phyloP scores from a whole-genome alignment of 2,797 vertebrate genomes.

The Tauraco hartlaubi region DNA sequence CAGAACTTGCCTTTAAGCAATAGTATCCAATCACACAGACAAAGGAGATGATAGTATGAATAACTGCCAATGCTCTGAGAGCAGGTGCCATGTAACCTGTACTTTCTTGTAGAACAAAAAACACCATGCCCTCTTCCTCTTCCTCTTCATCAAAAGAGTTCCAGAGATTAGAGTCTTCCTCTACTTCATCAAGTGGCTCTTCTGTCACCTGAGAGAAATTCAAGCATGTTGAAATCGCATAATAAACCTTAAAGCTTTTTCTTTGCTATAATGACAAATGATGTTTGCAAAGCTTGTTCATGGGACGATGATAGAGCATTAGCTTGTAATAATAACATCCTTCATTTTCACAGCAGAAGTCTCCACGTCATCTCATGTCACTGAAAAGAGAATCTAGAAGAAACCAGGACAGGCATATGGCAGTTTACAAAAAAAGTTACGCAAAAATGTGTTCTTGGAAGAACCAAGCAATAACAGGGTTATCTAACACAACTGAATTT shows the following conservation, averaged over 20 bases:
- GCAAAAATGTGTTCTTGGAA: not conserved
- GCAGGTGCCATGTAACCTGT: constrained; percentile 98
- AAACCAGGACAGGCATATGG: not conserved
- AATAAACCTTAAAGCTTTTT: not conserved
- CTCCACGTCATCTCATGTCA: not conserved
- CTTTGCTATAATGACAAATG: not conserved
- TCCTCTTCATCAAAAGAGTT: constrained; percentile 90
- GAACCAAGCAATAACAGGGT: not conserved
- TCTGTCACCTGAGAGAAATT: constrained; percentile 89
- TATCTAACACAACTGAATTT: not conserved
- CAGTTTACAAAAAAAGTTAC: not conserved
- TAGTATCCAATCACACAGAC: constrained; percentile 98
- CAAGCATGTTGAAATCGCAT: not conserved
- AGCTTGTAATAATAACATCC: not conserved
- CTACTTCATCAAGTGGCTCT: constrained; percentile 86
- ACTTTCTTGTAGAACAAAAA: constrained; percentile 97
- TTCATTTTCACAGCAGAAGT: not conserved
- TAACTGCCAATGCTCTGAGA: constrained; percentile 89
- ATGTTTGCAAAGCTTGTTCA: not conserved
- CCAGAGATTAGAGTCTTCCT: constrained; percentile 89
- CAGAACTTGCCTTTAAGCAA: constrained; percentile 90
- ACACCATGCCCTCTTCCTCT: constrained; percentile 90
- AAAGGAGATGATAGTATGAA: constrained; percentile 96
- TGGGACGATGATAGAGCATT: not conserved
- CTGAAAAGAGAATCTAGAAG: not conserved